Base-by-base conservation (phyloP, 2,797 vertebrate genomes). In the Hydrophis major region DNA sequence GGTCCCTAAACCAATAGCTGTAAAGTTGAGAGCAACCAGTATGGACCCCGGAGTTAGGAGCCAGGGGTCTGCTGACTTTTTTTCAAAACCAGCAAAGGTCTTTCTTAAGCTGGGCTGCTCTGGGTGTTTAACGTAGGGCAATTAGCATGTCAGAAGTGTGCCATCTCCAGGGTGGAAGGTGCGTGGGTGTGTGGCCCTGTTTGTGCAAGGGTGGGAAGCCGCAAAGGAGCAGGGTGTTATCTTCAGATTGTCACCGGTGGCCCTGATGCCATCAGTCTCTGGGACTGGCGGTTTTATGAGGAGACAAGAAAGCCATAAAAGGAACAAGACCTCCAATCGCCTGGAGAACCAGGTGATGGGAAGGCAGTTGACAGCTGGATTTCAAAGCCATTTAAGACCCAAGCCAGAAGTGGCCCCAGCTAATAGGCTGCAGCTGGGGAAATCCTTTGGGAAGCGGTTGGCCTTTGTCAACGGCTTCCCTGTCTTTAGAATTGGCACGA, bases 261-360 rank as follows among this genome's bases (percentile, higher is more conserved):
- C 97, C 95, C 96, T 92, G 95, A 96, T 97, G 96, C 97, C 88
- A 7, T 50, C 50, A 7, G 96, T 94, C 97, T 96, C 94, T 94
- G 96, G 93, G 95, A 87, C 95, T 50, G 96, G 97, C 97, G 94
- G 97, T 98, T 98, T 98, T 98, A 98, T 98, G 98, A 98, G 97
- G 97, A 98, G 98, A 98, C 98, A 98, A 98, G 98, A 98, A 98
- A 97, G 97, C 97, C 98, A 98, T 98, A 98, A 98, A 98, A 98
- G 97, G 97, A 98, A 97, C 97, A 97, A 97, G 97, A 96, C 96
- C 96, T 97, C 98, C 97, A 98, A 97, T 98, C 97, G 97, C 96
- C 96, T 96, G 94, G 95, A 92, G 94, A 97, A 97, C 92, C 93
- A 96, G 96, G 97, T 97, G 97, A 97, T 97, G 97, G 95, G 97